Evolutionary conservation across 2,888 invertebrate species (phyloP).

Genomic region (Saturnia pavonia): DNA sequence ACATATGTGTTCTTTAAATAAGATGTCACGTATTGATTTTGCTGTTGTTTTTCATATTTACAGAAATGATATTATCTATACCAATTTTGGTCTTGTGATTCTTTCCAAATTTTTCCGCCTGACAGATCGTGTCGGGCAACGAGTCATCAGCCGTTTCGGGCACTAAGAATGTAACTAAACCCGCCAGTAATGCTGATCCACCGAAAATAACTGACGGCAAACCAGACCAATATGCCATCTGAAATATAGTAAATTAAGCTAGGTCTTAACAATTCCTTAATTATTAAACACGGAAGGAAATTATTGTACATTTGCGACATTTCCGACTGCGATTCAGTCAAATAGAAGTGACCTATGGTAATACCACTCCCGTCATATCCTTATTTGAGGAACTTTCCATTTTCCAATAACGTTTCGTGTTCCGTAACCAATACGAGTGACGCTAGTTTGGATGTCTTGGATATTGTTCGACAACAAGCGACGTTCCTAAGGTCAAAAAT

Average conservation of each 20-base stretch:
- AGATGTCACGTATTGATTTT: slow-evolving; percentile 17
- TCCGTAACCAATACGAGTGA: too few relatives aligned
- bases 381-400: too few relatives aligned
- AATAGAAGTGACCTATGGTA: too few relatives aligned
- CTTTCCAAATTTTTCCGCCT: slow-evolving; percentile 60
- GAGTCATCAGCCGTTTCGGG: slow-evolving; percentile 58
- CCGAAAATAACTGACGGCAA: slow-evolving; percentile 64
- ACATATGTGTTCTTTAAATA: neutral
- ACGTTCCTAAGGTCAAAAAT: too few relatives aligned
- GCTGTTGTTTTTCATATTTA: slow-evolving; percentile 21
- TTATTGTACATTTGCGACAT: too few relatives aligned
- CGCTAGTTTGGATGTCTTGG: too few relatives aligned
- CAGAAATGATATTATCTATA: slow-evolving; percentile 24
- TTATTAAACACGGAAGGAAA: too few relatives aligned
- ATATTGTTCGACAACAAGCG: too few relatives aligned
- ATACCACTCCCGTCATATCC: too few relatives aligned
- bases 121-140: slow-evolving; percentile 61
- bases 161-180: slow-evolving; percentile 56
- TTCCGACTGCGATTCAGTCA: too few relatives aligned
- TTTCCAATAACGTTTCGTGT: too few relatives aligned
- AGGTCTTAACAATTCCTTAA: too few relatives aligned
- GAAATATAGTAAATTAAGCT: slow-evolving; percentile 29
- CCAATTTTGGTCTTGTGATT: slow-evolving; percentile 22
- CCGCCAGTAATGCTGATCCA: slow-evolving; percentile 51
- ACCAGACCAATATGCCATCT: slow-evolving; percentile 65